Percentiles rank a stretch among this genome's conserved stretches.
Evolutionary conservation across 2,113 vertebrate species (phyloP).

Genomic region (Mormoops blainvillei): DNA sequence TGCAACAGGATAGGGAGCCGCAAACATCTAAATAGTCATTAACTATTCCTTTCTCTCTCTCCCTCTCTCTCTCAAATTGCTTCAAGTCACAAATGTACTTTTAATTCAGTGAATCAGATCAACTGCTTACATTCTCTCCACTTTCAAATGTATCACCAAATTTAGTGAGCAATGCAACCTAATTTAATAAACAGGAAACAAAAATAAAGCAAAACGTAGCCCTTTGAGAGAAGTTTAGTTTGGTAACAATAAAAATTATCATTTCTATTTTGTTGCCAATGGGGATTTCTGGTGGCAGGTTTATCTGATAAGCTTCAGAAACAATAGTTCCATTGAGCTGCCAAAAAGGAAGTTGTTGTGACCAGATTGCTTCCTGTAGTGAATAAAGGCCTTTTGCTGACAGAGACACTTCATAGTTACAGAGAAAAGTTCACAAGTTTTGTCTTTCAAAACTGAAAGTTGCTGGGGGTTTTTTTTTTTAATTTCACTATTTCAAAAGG

Average conservation of each 20-base stretch:
- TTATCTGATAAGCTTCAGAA: slow-evolving; percentile 48
- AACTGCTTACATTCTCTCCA: background rate
- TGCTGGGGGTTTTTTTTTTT: background rate
- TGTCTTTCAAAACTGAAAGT: slow-evolving; percentile 15
- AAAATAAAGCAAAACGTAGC: background rate
- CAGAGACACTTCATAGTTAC: background rate
- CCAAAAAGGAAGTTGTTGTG: slow-evolving; percentile 63
- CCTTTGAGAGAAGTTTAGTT: background rate
- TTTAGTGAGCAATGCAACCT: background rate
- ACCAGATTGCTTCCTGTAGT: slow-evolving; percentile 64
- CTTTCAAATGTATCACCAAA: slow-evolving; percentile 24
- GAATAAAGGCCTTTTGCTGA: slow-evolving; percentile 62
- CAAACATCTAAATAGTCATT: background rate
- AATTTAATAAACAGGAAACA: slow-evolving; percentile 3
- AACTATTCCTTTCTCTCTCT: background rate
- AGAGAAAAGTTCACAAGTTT: background rate
- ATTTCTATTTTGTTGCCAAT: background rate
- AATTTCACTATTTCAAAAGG: background rate
- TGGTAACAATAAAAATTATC: background rate
- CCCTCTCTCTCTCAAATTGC: too few species aligned
- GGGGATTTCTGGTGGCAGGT: slow-evolving; percentile 26
- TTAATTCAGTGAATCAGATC: background rate
- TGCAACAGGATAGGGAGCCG: background rate
- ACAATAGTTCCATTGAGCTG: slow-evolving; percentile 49
- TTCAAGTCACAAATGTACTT: background rate